phyloP scores from a whole-genome alignment of 2,888 invertebrate species.

The Lasioglossum villosulum region DNA sequence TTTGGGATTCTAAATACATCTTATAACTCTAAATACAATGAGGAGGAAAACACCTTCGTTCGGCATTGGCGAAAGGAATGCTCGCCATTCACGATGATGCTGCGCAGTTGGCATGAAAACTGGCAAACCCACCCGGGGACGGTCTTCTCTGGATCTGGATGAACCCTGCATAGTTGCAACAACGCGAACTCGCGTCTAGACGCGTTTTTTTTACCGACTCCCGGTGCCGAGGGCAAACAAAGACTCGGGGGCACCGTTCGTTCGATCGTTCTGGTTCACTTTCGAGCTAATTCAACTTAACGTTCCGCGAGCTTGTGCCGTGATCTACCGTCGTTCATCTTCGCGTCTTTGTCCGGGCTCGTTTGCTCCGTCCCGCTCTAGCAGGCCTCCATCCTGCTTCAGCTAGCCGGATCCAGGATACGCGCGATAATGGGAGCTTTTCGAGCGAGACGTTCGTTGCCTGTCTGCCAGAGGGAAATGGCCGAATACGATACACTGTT shows the following conservation, averaged over 20 bases:
- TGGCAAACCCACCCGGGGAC: slow-evolving; percentile 47
- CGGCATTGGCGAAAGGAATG: slow-evolving; percentile 55
- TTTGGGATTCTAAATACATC: no score
- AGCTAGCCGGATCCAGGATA: neutral
- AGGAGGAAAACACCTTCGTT: neutral
- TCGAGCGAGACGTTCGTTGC: slow-evolving; percentile 17
- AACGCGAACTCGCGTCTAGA: slow-evolving; percentile 70
- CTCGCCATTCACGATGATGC: slow-evolving; percentile 52
- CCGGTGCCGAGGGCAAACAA: slow-evolving; percentile 59
- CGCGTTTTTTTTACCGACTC: slow-evolving; percentile 60
- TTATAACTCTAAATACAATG: neutral
- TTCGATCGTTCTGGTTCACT: slow-evolving; percentile 66
- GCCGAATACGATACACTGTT: neutral
- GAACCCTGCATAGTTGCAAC: slow-evolving; percentile 61
- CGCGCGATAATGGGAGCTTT: neutral
- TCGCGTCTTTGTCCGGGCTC: slow-evolving; percentile 8
- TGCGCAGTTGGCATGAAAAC: slow-evolving; percentile 64
- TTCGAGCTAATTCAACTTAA: slow-evolving; percentile 55
- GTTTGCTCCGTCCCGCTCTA: neutral
- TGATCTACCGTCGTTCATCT: slow-evolving; percentile 30
- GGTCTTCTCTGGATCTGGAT: slow-evolving; percentile 58
- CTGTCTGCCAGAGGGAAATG: neutral
- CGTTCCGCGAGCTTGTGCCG: slow-evolving; percentile 37
- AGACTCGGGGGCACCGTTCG: slow-evolving; percentile 66
- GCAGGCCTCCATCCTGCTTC: neutral